Base-by-base conservation (phyloP, 2,797 vertebrate genomes). In the Danio kyathit region DNA sequence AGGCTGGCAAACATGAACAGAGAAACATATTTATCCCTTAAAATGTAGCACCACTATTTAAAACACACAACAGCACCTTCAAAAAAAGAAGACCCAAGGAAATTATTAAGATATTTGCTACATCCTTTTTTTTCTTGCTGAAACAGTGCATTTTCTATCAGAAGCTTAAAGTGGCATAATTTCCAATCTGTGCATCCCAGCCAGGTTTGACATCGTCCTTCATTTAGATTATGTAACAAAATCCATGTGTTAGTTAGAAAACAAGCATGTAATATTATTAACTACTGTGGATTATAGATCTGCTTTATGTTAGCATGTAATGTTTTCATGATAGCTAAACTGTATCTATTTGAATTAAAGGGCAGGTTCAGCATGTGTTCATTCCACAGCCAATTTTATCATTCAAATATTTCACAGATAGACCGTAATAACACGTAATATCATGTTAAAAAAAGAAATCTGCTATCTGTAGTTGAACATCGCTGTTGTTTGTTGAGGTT, bases 1-100 rank as follows among this genome's bases (percentile, higher is more conserved):
- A 81, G n/a, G 64, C 49, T 79, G 63, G 56, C 43, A 80, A 83
- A 70, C 48, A 13, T 49, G 43, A 54, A 16, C 48, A 76, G 59
- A 54, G 52, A 77, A 57, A 61, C 14, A 21, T 19, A 51, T 59
- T 61, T 17, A 73, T 56, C 61, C 43, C 51, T 57, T 44, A 65
- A 17, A 65, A 82, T 79, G 66, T 67, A 81, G 83, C 78, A 83
- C 82, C 80, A 77, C 73, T 84, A 77, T 84, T 77, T 63, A 82
- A 69, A 71, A 65, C 59, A 57, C 52, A 60, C 65, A 74, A 72
- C 29, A 76, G 82, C 61, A 83, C 79, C 79, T 77, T 80, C 8
- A 51, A 81, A 74, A 56, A 64, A 79, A 44, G 1, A 19, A 66
- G 13, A 56, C 49, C 17, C 73, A 78, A 75, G 63, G 57, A 75